Evolutionary conservation across 2,113 vertebrate genomes (phyloP), one percentile per base, ranked within the genome.

Genomic region (Ailurus styani): DNA sequence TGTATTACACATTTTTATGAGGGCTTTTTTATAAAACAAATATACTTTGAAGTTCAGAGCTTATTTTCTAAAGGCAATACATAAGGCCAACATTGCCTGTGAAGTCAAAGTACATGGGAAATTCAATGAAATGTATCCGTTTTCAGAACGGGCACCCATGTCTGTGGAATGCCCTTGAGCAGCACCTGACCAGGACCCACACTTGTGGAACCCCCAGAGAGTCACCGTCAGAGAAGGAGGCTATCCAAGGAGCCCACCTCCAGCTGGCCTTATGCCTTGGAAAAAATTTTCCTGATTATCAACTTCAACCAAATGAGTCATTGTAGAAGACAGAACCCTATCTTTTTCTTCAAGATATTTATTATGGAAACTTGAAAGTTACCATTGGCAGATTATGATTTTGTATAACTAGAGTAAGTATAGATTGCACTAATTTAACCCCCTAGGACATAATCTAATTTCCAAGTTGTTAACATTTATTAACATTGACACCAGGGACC

Each of bases 271-370:
- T 15, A 37, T 54, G 62, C 31, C 15, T 77, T 40, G 42, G 15
- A 70, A 57, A 23, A 47, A 75, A 40, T 8, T 62, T 72, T 31
- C 7, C n/a, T 55, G 7, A 37, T 75, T 25, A 55, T 18, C 55
- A 27, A 64, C 29, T 89, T 29, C 27, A 29, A 78, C 42, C 87
- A 88, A 27, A 42, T 83, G 68, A 96, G 89, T 55, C 79, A 29
- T 1, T 66, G 70, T 64, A 50, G 94, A 82, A 95, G 55, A 83
- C 2, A 37, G 72, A 50, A 8, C 15, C 29, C 64, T 40, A 50
- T 10, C 75, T 34, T 34, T 47, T 62, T 40, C 70, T 93, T 73
- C 9, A 42, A 55, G 60, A 82, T 27, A 60, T 52, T 77, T 50
- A 40, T 21, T 77, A 3, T 3, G 20, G 40, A n/a, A 57, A 4